Base-by-base conservation (phyloP, 2,888 invertebrate species). In the Brassicogethes aeneus region DNA sequence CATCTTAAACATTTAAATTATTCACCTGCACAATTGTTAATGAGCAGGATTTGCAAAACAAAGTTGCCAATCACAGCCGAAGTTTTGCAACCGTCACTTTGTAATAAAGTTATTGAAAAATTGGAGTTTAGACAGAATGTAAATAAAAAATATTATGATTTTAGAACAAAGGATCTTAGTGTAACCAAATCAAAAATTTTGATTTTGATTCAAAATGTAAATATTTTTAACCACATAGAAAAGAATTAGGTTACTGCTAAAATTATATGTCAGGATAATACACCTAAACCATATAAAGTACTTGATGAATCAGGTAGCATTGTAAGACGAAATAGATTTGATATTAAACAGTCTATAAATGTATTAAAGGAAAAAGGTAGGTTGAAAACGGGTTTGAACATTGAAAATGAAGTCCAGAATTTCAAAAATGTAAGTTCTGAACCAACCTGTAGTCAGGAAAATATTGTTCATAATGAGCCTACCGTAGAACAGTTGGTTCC, bases 31-130 rank as follows among this genome's bases (percentile, higher is more conserved):
- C 40, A 47, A 34, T 13, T 47, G 16, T 34, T 45, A 13, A 39
- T 46, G 38, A 47, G 39, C 32, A 2, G 43, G 3, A 42, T 39
- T 31, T 49, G 42, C 30, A 49, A 51, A 40, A 48, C 46, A 30
- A 46, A 44, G 38, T 13, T 42, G 5, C 45, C 43, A 16, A 41
- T 37, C 35, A 29, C 34, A 34, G 2, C 10, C n/a, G 15, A 35
- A 10, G 17, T 40, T 36, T 29, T 40, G 16, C 35, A 31, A 16
- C 43, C 43, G n/a, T 16, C 31, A 36, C 2, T 43, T 15, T 39
- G 39, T 40, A 3, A 17, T 7, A 36, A 17, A 34, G 42, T 32
- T 39, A 16, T 40, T 40, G 33, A 36, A 23, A 41, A 39, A 39
- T 10, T 40, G 29, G 8, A 40, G 33, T 14, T 39, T 34, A 30